Evolutionary conservation across 35 echinoderm and acorn worm species (phyloP), one percentile per base, ranked within the genome.

Genomic region (Heliocidaris tuberculata): DNA sequence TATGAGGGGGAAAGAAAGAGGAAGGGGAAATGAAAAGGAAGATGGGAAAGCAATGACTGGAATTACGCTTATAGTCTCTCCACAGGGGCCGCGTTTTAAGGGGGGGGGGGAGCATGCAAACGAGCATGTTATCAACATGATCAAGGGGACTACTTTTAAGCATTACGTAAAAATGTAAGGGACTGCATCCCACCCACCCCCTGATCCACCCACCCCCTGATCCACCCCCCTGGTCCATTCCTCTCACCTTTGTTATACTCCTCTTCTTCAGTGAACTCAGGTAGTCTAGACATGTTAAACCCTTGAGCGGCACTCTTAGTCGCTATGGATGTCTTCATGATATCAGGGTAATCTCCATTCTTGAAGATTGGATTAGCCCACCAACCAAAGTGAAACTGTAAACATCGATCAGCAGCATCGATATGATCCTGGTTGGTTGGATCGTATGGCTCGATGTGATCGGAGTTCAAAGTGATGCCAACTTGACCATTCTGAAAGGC

Each of bases 301-400:
- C 95, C 95, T 61, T 97, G 95, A n/a, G 90, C 11, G n/a, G 56
- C 90, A 70, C 98, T 99, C 91, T 96, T 95, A 7, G 49, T 35
- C 6, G 92, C 96, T 9, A 99, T 96, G 71, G 60, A 97, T 21
- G 91, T 56, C 94, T 97, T 97, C 98, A 99, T 97, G 27, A 99
- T 49, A 2, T 95, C 94, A 13, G 98, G 98, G 60, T 99, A 99
- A 60, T 99, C 98, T 10, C 98, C 98, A 35, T 96, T 95, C 27
- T 90, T 85, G 65, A 85, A 99, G 50, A 99, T 95, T 17, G 98
- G 95, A 86, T 96, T 94, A 10, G 94, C 98, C 54, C 94, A 99
- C 98, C 98, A 99, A 59, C 98, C 98, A 6, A 99, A 92, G 31
- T 85, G 65, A 89, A 97, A 99, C 70, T 97, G 96, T n/a, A 94